These are phyloP conservation scores for Takifugu bimaculatus DNA, from an alignment of 2,113 vertebrate species.

Conservation along the genomic window DNA sequence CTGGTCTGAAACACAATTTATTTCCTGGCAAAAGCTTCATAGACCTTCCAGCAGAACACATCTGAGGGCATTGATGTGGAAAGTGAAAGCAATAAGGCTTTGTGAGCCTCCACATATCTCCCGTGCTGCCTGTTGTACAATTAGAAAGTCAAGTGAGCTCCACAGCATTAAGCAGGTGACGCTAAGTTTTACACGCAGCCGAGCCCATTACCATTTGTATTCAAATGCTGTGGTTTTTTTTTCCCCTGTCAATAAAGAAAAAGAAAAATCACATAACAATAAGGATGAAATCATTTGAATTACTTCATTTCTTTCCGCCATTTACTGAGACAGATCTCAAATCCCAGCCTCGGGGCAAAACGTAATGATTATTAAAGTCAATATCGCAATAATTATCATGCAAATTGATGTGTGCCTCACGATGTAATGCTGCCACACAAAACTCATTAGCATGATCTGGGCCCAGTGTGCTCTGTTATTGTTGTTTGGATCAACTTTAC, in stretches of 20 bases:
- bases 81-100: constrained; percentile 53
- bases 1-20: constrained; percentile 38
- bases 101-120: constrained; percentile 49
- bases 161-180: constrained; percentile 34
- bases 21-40: constrained; percentile 48
- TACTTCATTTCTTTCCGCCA: constrained; percentile 53
- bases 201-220: constrained; percentile 7
- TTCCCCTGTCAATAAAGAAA: too few species aligned
- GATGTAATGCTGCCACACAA: constrained; percentile 17
- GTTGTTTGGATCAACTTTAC: constrained; percentile 2
- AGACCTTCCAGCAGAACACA: constrained; percentile 47
- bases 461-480: neutral
- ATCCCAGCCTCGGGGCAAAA: constrained; percentile 31
- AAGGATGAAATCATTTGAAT: constrained; percentile 11
- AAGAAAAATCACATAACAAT: too few species aligned
- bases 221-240: too few species aligned
- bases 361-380: constrained; percentile 57
- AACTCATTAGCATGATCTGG: constrained; percentile 19
- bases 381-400: constrained; percentile 58
- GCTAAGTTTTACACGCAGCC: constrained; percentile 30
- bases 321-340: constrained; percentile 53
- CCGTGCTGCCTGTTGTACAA: constrained; percentile 38
- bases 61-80: constrained; percentile 48
- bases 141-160: constrained; percentile 37
- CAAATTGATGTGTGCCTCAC: constrained; percentile 33